These are phyloP conservation scores for Trematocara unimaculatum DNA, from an alignment of 2,113 vertebrate genomes.

Conservation along the genomic window DNA sequence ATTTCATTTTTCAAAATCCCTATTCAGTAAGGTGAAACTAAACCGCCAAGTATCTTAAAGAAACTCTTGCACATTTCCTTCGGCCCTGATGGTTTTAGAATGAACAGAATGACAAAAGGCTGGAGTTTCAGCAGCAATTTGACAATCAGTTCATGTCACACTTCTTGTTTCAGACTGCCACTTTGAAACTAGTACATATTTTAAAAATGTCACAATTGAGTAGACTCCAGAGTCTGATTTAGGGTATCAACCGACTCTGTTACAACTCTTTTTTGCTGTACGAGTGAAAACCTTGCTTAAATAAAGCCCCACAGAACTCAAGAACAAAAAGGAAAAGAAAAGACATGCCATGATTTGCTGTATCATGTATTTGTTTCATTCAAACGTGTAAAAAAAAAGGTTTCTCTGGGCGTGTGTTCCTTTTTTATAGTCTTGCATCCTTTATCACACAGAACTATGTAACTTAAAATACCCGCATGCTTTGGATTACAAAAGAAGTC, in stretches of 20 bases:
- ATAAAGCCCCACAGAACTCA: neutral
- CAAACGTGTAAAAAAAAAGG: neutral
- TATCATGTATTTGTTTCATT: neutral
- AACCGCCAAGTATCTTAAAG: neutral
- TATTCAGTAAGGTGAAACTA: neutral
- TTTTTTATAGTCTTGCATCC: neutral
- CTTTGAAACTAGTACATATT: neutral
- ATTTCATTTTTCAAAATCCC: neutral
- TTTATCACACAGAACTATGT: neutral
- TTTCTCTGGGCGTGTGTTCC: neutral
- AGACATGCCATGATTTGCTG: neutral
- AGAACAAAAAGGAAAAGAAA: neutral
- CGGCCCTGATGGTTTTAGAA: neutral
- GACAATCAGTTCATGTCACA: neutral
- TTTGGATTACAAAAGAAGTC: neutral
- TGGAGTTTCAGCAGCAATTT: neutral
- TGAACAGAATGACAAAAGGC: neutral
- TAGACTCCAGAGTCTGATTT: neutral
- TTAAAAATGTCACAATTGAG: neutral
- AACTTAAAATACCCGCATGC: neutral
- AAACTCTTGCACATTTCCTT: neutral
- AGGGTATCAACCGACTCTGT: neutral
- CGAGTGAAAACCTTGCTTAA: neutral
- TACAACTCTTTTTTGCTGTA: neutral
- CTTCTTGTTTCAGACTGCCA: neutral